Evolutionary conservation across 2,888 invertebrate genomes (phyloP).

Genomic region (Cynaeus angustus): DNA sequence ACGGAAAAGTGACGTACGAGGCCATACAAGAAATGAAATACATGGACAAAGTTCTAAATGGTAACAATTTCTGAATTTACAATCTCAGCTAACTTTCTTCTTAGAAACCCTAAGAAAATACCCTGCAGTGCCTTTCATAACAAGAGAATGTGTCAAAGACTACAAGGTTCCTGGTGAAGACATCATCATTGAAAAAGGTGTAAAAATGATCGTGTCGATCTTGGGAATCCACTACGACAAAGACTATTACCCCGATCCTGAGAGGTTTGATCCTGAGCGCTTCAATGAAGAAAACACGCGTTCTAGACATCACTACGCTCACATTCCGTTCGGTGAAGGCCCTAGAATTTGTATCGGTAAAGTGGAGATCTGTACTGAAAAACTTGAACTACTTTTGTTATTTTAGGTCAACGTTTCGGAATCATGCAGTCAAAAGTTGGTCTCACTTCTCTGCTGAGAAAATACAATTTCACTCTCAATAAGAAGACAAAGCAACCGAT

Average conservation of each 20-base stretch:
- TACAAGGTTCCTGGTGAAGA: conserved; percentile 52
- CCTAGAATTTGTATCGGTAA: conserved; percentile 45
- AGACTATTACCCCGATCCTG: conserved; percentile 51
- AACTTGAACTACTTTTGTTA: not conserved
- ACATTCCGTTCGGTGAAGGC: conserved; percentile 56
- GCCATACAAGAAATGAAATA: conserved; percentile 55
- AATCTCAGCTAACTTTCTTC: not conserved
- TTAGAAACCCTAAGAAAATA: conserved; percentile 55
- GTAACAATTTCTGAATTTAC: not conserved
- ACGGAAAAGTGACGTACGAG: conserved; percentile 55
- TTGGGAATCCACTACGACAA: conserved; percentile 52
- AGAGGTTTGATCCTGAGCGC: conserved; percentile 54
- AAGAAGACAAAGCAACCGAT: conserved; percentile 58
- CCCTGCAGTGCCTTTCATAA: conserved; percentile 51
- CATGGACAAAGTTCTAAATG: conserved; percentile 30
- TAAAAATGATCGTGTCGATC: conserved; percentile 48
- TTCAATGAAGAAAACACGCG: conserved; percentile 52
- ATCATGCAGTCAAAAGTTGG: conserved; percentile 25
- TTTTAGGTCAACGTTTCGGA: conserved; percentile 42
- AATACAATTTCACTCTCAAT: conserved; percentile 42
- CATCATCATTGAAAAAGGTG: conserved; percentile 51
- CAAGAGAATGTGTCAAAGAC: conserved; percentile 51
- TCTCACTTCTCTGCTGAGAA: conserved; percentile 17
- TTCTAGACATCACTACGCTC: conserved; percentile 45
- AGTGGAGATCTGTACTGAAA: no score